Evolutionary conservation across 2,797 vertebrate genomes (phyloP).

Genomic region (Peromyscus eremicus): DNA sequence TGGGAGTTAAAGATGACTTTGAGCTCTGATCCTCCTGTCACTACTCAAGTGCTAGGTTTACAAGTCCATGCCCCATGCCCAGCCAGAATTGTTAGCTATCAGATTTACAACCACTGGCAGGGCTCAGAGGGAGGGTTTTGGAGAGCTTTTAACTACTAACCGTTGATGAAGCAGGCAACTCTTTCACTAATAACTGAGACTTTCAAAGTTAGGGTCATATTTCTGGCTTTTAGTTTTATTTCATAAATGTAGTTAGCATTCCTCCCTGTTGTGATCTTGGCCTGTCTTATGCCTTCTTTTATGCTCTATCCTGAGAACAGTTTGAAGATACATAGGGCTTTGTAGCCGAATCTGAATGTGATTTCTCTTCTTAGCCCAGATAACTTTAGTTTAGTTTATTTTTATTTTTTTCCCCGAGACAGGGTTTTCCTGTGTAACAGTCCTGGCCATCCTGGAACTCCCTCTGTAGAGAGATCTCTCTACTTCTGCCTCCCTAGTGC

Average conservation of each 20-base stretch:
- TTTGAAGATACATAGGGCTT: conserved; percentile 22
- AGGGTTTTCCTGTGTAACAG: neutral
- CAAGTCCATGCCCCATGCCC: neutral
- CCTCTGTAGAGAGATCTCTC: neutral
- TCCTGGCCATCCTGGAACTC: no score
- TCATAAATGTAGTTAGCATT: neutral
- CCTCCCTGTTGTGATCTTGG: neutral
- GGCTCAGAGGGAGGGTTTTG: neutral
- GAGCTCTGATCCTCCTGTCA: neutral
- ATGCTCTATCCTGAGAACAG: neutral
- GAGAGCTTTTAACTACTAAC: conserved; percentile 53
- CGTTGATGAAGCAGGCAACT: neutral
- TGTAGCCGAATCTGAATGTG: conserved; percentile 35
- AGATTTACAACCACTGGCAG: neutral
- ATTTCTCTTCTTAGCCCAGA: neutral
- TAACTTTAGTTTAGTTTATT: no score
- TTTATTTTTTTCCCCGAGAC: neutral
- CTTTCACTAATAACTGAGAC: conserved; percentile 24
- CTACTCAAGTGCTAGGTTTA: neutral
- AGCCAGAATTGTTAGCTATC: conserved; percentile 11
- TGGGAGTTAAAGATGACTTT: neutral
- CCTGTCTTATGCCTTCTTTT: neutral
- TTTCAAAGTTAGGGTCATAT: conserved; percentile 5
- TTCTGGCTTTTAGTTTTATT: conserved; percentile 47
- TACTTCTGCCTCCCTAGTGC: neutral